These are phyloP conservation scores for Bimastos eiseni DNA, from an alignment of 2,888 invertebrate species.

Conservation along the genomic window DNA sequence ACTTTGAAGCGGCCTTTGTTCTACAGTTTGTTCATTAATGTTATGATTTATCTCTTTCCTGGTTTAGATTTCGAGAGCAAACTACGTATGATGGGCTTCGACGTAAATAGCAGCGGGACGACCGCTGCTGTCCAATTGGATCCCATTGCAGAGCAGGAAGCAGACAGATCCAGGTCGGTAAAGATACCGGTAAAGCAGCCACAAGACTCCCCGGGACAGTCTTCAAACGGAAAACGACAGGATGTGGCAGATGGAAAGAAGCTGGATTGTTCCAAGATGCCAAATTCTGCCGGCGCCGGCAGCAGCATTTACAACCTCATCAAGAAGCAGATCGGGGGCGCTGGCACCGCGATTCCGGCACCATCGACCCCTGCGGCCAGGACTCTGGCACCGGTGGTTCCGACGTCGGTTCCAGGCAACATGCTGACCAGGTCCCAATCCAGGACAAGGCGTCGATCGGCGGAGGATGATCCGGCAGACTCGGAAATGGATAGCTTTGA, in stretches of 20 bases:
- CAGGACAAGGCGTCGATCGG: conserved; percentile 1
- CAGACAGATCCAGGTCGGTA: not conserved
- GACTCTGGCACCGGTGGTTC: not conserved
- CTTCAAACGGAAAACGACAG: not conserved
- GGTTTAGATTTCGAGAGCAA: conserved; percentile 56
- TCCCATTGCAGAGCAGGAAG: conserved; percentile 36
- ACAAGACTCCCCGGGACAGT: not conserved
- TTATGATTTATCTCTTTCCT: not conserved
- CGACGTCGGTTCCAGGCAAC: conserved; percentile 21
- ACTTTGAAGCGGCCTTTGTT: too few species aligned
- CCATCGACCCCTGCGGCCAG: not conserved
- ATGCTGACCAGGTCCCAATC: conserved; percentile 27
- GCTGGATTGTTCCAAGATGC: not conserved
- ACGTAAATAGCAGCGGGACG: conserved; percentile 40
- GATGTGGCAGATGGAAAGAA: not conserved
- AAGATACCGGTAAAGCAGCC: conserved; percentile 1
- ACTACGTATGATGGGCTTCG: conserved; percentile 57
- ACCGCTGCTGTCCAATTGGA: conserved; percentile 33
- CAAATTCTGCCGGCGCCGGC: conserved; percentile 27
- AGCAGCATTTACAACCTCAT: conserved; percentile 42
- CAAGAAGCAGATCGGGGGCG: conserved; percentile 33
- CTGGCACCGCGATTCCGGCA: conserved; percentile 17
- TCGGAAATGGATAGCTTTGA: conserved; percentile 25
- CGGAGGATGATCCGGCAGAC: not conserved
- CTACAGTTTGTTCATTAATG: too few species aligned